These are phyloP conservation scores for Pachyramphus minor DNA, from an alignment of 2,113 vertebrate species.

Conservation along the genomic window DNA sequence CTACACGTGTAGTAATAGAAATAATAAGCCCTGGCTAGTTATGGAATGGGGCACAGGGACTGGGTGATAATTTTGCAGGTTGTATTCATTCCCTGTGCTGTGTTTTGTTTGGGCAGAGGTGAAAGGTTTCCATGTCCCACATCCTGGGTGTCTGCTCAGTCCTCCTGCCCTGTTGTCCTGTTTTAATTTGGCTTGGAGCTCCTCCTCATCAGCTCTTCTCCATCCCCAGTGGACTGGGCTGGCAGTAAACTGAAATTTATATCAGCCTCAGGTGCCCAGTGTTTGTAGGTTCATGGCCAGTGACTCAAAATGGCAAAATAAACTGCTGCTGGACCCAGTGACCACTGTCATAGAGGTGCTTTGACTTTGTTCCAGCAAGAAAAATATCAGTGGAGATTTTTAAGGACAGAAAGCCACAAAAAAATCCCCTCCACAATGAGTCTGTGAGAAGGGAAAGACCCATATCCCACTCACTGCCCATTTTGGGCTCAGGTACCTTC, in stretches of 20 bases:
- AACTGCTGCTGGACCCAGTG: background rate
- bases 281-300: background rate
- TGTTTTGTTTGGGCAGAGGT: background rate
- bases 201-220: background rate
- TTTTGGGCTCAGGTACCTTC: background rate
- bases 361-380: background rate
- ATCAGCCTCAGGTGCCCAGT: background rate
- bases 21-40: background rate
- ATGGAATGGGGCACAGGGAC: background rate
- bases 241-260: background rate
- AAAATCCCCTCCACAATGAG: background rate
- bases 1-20: rapidly evolving
- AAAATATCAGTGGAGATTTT: background rate
- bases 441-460: background rate
- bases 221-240: background rate
- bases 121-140: background rate
- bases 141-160: background rate
- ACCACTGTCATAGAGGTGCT: background rate
- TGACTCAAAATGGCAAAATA: background rate
- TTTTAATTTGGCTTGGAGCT: background rate
- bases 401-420: background rate
- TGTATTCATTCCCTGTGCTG: rapidly evolving
- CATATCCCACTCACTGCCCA: background rate
- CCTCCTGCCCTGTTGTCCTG: background rate
- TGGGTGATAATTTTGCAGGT: background rate